These are phyloP conservation scores for Trissolcus basalis DNA, from an alignment of 1,140 invertebrate genomes.

Conservation along the genomic window DNA sequence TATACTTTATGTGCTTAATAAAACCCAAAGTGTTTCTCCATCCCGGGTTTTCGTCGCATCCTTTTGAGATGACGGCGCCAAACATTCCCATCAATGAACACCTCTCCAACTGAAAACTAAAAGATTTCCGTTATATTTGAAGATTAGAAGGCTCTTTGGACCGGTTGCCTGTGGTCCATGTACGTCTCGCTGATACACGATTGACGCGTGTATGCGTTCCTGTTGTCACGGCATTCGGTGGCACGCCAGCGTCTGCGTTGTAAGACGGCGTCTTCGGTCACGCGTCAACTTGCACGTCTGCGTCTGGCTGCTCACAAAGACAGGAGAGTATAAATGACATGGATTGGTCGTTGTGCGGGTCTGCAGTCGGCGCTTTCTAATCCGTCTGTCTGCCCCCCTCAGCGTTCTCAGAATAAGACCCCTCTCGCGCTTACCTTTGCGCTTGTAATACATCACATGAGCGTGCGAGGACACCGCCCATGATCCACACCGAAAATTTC, in stretches of 20 bases:
- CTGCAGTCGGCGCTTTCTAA: conserved; percentile 11
- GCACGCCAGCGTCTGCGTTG: conserved; percentile 67
- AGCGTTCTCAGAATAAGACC: neutral
- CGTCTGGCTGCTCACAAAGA: conserved; percentile 69
- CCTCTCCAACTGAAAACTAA: neutral
- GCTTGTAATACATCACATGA: neutral
- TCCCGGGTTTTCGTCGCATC: neutral
- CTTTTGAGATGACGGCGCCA: conserved; percentile 7
- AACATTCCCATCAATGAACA: conserved; percentile 18
- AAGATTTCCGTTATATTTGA: conserved; percentile 1
- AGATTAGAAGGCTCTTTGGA: too few relatives aligned
- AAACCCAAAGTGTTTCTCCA: neutral
- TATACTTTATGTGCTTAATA: conserved; percentile 4
- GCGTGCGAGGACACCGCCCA: conserved; percentile 57
- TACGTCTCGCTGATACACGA: neutral
- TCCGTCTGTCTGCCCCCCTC: conserved; percentile 17
- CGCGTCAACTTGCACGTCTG: conserved; percentile 75
- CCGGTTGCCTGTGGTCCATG: too few relatives aligned
- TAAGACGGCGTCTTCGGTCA: conserved; percentile 52
- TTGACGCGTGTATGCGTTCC: conserved; percentile 58
- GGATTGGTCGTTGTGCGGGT: conserved; percentile 6
- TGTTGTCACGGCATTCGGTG: conserved; percentile 61
- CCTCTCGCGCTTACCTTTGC: neutral
- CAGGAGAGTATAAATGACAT: conserved; percentile 62
- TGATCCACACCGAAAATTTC: conserved; percentile 28